A percentile compares a stretch with the other conserved stretches of the same genome.
These are phyloP conservation scores for Coelinius sp. DNA, from an alignment of 2,888 invertebrate genomes.

Conservation along the genomic window DNA sequence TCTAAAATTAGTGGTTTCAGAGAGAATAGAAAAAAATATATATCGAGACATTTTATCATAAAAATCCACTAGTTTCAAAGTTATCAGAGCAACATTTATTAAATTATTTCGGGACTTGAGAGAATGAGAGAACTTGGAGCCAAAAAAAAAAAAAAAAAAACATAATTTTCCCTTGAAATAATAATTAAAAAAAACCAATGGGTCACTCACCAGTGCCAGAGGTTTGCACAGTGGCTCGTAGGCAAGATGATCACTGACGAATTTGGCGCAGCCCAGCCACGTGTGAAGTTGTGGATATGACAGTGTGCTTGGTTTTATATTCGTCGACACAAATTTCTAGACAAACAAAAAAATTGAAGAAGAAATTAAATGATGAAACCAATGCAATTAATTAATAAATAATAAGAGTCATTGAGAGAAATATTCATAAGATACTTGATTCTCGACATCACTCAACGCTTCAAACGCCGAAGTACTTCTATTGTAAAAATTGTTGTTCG, in stretches of 20 bases:
- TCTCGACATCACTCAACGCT: constrained; percentile 19
- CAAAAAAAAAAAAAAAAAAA: background rate
- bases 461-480: constrained; percentile 33
- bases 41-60: no score
- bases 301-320: constrained; percentile 84
- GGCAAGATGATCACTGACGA: constrained; percentile 84
- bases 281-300: constrained; percentile 79
- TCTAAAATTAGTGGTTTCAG: background rate
- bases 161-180: constrained; percentile 23
- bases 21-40: background rate
- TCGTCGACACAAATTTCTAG: constrained; percentile 92
- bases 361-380: background rate
- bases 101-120: no score
- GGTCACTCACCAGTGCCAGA: constrained; percentile 78
- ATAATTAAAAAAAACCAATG: constrained; percentile 25
- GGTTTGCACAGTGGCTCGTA: constrained; percentile 81
- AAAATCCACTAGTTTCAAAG: no score
- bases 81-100: background rate
- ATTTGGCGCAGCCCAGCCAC: constrained; percentile 81
- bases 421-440: background rate
- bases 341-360: constrained; percentile 25
- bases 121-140: background rate
- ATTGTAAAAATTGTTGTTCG: constrained; percentile 31
- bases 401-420: constrained; percentile 17
- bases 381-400: constrained; percentile 2